Evolutionary conservation across 2,888 invertebrate genomes (phyloP), one percentile per base, ranked within the genome.

Genomic region (Drosophila sordidapex): DNA sequence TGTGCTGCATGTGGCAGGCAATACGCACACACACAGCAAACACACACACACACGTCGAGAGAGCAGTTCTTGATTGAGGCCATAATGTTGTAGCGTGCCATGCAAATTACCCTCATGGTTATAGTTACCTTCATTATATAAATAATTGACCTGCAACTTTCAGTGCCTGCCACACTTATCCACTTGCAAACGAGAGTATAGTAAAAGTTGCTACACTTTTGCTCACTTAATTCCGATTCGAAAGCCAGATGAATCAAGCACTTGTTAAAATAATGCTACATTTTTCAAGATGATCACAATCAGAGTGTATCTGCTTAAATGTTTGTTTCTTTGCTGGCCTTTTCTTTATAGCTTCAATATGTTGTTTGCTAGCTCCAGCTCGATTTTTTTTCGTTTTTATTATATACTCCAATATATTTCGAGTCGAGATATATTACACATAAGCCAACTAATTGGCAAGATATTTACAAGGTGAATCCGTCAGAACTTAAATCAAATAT

Each of bases 71-170:
- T 70, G 60, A 61, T 57, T 69, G 57, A 57, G 70, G 70, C 76
- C 77, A 71, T 70, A 70, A 52, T 54, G 51, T 60, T 66, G 36
- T 76, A 69, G 80, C 79, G 78, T 79, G 78, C 62, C 61, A 71
- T 66, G 71, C 71, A 79, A 79, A 79, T 78, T 68, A 57, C 61
- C 73, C 64, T 77, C 73, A 58, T 46, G 46, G 53, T n/a, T 33
- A 51, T 38, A 58, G 53, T 25, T 27, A 51, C 60, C 60, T 58
- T 69, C 61, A 64, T 49, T 31, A 38, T 25, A 27, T 25, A 53
- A 58, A 61, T 61, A 56, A 40, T 53, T 35, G 11, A 40, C 52
- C 52, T 13, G 29, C 49, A 35, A 61, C 38, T 13, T 29, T n/a
- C n/a, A 27, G 25, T 49, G 48, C 10, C 35, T 49, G 49, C 35